Percentiles rank a stretch among this genome's conserved stretches.
Conservation (phyloP, 2,797 vertebrate species). For the Sebastes wilsoni region DNA sequence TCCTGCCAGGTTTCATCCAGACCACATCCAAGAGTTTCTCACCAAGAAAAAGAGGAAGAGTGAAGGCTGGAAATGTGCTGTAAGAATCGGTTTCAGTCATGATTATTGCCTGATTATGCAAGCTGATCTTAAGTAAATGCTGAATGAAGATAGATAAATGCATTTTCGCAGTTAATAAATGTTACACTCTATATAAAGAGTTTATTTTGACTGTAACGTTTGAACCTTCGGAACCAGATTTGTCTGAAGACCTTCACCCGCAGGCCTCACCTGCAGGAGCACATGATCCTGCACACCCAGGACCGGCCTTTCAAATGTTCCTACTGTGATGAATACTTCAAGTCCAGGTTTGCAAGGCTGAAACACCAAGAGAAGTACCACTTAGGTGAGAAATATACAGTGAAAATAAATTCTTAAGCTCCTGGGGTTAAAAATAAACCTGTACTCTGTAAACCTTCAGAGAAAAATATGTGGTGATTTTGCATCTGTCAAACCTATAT, state of each 20-base stretch:
- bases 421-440: background rate
- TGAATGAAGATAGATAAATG: background rate
- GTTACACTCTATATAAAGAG: background rate
- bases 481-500: background rate
- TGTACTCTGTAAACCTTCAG: background rate
- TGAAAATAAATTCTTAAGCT: background rate
- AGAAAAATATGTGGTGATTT: background rate
- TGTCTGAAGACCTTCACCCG: slow-evolving; percentile 97
- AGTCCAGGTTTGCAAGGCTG: slow-evolving; percentile 93
- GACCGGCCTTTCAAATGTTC: slow-evolving; percentile 97
- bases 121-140: background rate
- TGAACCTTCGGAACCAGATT: slow-evolving; percentile 79
- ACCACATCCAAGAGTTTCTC: slow-evolving; percentile 93
- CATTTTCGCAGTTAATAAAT: background rate
- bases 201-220: background rate
- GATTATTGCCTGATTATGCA: background rate
- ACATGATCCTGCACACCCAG: slow-evolving; percentile 98
- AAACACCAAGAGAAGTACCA: slow-evolving; percentile 99
- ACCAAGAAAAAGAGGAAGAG: slow-evolving; percentile 92
- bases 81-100: slow-evolving; percentile 73
- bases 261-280: slow-evolving; percentile 94
- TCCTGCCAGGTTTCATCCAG: slow-evolving; percentile 92
- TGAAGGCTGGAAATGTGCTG: slow-evolving; percentile 97
- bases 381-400: slow-evolving; percentile 83
- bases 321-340: slow-evolving; percentile 97